Percentiles rank a stretch among this genome's conserved stretches.
Evolutionary conservation across 2,797 vertebrate genomes (phyloP).

Genomic region (Smutsia gigantea): DNA sequence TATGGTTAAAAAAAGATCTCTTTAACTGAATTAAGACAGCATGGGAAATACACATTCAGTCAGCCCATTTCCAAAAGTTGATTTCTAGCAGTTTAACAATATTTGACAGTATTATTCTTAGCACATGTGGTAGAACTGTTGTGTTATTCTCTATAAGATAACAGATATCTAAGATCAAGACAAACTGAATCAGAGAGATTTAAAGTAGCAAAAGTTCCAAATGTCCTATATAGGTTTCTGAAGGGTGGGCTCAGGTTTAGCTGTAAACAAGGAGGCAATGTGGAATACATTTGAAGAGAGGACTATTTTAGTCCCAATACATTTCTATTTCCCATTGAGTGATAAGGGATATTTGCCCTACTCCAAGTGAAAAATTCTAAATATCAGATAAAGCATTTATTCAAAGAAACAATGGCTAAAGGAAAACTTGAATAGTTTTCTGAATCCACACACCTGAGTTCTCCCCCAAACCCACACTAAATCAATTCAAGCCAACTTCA

Average conservation of each 20-base stretch:
- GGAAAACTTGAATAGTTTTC: conserved; percentile 11
- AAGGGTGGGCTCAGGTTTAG: neutral
- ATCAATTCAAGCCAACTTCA: neutral
- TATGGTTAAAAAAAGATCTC: conserved; percentile 66
- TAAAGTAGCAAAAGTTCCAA: conserved; percentile 7
- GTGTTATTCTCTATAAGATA: conserved; percentile 56
- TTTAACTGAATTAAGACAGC: conserved; percentile 71
- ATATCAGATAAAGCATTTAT: neutral
- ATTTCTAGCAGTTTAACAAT: conserved; percentile 70
- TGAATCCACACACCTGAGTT: neutral
- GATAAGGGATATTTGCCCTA: neutral
- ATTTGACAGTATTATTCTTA: conserved; percentile 73
- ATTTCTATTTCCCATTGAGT: neutral
- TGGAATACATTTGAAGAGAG: neutral
- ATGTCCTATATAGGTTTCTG: neutral
- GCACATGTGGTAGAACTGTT: conserved; percentile 51
- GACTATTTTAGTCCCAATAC: neutral
- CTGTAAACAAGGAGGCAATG: neutral
- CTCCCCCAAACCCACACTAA: neutral
- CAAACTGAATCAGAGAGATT: conserved; percentile 39
- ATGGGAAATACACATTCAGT: conserved; percentile 73
- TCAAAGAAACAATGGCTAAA: conserved; percentile 28
- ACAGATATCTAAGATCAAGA: conserved; percentile 51
- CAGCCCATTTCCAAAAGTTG: conserved; percentile 66
- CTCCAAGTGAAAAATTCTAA: neutral